Evolutionary conservation across 2,888 invertebrate genomes (phyloP).

Genomic region (Emmelina monodactyla): DNA sequence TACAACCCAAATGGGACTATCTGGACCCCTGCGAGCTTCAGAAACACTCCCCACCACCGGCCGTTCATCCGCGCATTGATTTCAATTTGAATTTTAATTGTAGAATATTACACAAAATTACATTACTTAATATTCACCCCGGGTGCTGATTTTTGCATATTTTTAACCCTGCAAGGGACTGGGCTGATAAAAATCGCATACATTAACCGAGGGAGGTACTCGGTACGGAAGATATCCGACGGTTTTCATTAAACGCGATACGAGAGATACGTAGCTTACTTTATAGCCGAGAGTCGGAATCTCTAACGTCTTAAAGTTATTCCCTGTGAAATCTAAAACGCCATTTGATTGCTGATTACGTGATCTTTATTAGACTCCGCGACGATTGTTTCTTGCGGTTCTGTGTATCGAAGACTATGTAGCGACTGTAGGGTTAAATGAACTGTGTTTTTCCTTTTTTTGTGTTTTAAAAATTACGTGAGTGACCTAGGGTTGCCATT

Average conservation of each 20-base stretch:
- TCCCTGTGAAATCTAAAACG: neutral
- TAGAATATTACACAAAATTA: slow-evolving; percentile 64
- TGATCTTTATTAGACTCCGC: neutral
- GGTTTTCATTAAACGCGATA: slow-evolving; percentile 52
- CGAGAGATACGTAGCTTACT: slow-evolving; percentile 41
- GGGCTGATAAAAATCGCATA: slow-evolving; percentile 50
- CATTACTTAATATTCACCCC: slow-evolving; percentile 64
- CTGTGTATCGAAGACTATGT: neutral
- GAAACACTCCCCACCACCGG: slow-evolving; percentile 13
- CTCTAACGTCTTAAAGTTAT: slow-evolving; percentile 3
- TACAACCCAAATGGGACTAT: neutral
- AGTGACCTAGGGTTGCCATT: neutral
- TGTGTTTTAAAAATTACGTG: neutral
- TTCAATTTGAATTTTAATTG: slow-evolving; percentile 69
- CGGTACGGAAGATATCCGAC: neutral
- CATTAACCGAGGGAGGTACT: slow-evolving; percentile 33
- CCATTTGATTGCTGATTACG: slow-evolving; percentile 5
- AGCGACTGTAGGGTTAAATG: neutral
- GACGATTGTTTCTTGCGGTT: neutral
- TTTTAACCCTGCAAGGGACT: slow-evolving; percentile 46
- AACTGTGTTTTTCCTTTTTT: neutral
- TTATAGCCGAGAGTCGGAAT: slow-evolving; percentile 35
- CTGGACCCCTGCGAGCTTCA: slow-evolving; percentile 11
- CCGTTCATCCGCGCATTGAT: slow-evolving; percentile 59
- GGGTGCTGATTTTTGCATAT: slow-evolving; percentile 59